A percentile compares a stretch with the other conserved stretches of the same genome.
phyloP scores from a whole-genome alignment of 2,113 vertebrate species.

The Tringa solitaria region DNA sequence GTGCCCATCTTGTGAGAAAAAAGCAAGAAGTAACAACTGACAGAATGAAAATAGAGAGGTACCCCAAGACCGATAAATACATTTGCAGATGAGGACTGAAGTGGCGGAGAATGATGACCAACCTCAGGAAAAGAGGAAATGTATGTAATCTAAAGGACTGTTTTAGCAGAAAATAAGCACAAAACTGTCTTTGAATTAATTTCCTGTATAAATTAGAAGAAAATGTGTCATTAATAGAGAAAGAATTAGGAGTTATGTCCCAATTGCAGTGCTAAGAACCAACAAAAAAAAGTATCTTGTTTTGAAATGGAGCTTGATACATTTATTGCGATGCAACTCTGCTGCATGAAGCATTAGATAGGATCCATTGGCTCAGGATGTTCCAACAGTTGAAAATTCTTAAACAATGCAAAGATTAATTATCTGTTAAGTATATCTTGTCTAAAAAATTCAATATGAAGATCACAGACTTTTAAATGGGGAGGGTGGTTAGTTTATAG shows the following conservation, averaged over 20 bases:
- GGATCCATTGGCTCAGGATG: neutral
- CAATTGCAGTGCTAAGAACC: neutral
- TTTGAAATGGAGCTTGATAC: neutral
- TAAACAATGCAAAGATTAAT: neutral
- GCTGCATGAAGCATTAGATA: neutral
- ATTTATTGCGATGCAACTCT: neutral
- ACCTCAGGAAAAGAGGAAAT: neutral
- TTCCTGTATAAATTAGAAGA: neutral
- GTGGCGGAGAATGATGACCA: neutral
- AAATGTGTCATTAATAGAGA: neutral
- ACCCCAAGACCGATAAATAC: neutral
- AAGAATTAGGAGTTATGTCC: neutral
- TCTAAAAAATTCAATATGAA: neutral
- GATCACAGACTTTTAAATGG: neutral
- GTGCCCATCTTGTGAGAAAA: neutral
- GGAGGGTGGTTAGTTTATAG: neutral
- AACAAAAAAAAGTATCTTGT: neutral
- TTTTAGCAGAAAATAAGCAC: neutral
- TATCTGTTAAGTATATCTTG: neutral
- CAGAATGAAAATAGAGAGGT: neutral
- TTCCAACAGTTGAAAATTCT: neutral
- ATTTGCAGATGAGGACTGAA: neutral
- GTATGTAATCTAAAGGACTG: neutral
- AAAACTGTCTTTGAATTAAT: neutral
- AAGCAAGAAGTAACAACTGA: neutral